phyloP scores from a whole-genome alignment of 2,797 vertebrate genomes.

The Hirundo rustica region DNA sequence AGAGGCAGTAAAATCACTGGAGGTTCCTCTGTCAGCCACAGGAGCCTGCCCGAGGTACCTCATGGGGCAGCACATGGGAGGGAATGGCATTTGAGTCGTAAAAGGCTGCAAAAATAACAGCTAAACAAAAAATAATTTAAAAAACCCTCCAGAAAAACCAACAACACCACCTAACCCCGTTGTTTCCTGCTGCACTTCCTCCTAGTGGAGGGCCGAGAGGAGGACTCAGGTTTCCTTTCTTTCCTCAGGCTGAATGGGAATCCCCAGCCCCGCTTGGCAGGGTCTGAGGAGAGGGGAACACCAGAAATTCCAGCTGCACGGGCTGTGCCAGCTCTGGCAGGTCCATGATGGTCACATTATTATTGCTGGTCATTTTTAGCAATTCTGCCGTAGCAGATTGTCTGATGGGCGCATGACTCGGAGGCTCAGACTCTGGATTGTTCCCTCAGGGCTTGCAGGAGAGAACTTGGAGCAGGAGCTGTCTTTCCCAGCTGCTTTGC shows the following conservation, averaged over 20 bases:
- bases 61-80: background rate
- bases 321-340: fast-evolving
- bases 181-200: background rate
- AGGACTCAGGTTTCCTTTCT: background rate
- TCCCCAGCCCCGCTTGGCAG: background rate
- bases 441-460: background rate
- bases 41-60: fast-evolving
- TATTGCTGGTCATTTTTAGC: background rate
- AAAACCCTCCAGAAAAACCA: background rate
- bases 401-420: background rate
- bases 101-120: background rate
- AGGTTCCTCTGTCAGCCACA: background rate
- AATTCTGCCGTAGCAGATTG: background rate
- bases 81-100: background rate
- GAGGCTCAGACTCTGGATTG: background rate
- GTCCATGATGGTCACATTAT: background rate
- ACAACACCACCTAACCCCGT: background rate
- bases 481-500: background rate
- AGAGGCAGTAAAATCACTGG: background rate
- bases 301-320: fast-evolving
- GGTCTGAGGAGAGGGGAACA: background rate
- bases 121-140: background rate
- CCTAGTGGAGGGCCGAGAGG: background rate
- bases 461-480: background rate
- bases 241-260: background rate